Evolutionary conservation across 2,888 invertebrate species (phyloP).

Genomic region (Heliconius aoede): DNA sequence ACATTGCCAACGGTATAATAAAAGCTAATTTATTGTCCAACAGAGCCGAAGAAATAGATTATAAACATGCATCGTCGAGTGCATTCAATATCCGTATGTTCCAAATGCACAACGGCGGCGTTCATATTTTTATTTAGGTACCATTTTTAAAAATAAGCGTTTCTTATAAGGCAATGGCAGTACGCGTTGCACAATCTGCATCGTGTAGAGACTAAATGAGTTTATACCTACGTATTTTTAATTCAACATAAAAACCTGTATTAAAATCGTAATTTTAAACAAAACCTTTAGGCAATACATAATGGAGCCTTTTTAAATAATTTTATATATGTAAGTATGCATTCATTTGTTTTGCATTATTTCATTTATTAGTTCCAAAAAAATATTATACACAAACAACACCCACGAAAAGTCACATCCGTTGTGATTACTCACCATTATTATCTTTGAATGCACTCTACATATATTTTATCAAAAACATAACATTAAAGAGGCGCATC

Average conservation of each 20-base stretch:
- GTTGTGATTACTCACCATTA: not conserved
- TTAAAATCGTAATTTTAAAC: not conserved
- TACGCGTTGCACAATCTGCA: not conserved
- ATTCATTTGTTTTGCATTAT: not conserved
- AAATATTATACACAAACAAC: conserved; percentile 10
- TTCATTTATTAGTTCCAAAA: not conserved
- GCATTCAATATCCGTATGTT: not conserved
- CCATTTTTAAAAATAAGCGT: not conserved
- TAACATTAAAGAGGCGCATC: not conserved
- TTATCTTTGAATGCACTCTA: conserved; percentile 8
- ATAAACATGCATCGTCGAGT: not conserved
- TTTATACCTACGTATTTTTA: not conserved
- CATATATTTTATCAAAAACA: not conserved
- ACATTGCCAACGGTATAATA: not conserved
- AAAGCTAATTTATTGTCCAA: not conserved
- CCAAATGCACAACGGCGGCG: not conserved
- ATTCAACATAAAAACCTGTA: not conserved
- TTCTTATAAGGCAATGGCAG: not conserved
- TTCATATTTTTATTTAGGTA: not conserved
- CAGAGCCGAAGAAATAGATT: not conserved
- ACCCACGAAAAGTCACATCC: conserved; percentile 11
- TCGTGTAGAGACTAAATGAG: not conserved
- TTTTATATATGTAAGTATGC: not conserved
- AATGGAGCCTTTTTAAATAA: not conserved
- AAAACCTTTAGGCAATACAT: not conserved